Conservation (phyloP, 2,888 invertebrate genomes). For the Agriopis marginaria region DNA sequence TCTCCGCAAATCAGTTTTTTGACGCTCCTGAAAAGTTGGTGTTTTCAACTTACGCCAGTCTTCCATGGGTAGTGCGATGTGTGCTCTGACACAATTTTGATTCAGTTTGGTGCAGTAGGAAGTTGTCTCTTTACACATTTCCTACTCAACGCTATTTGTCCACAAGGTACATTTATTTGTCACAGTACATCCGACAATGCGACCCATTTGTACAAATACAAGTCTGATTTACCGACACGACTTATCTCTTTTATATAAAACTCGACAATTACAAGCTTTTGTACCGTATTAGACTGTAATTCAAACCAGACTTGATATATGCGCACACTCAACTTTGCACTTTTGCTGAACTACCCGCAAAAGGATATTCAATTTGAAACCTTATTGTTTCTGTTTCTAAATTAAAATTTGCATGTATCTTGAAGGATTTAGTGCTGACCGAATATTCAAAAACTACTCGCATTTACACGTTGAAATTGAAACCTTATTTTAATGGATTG, state of each 20-base stretch:
- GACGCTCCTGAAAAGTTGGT: too few species aligned
- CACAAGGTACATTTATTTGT: constrained; percentile 21
- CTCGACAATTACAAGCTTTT: constrained; percentile 77
- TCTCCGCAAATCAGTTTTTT: too few species aligned
- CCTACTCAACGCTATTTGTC: constrained; percentile 12
- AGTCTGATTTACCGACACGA: constrained; percentile 70
- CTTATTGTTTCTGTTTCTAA: not conserved
- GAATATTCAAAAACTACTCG: constrained; percentile 1
- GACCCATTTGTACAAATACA: constrained; percentile 67
- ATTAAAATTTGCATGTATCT: constrained; percentile 2
- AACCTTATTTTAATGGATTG: not conserved
- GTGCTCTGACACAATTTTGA: not conserved
- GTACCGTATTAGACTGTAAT: constrained; percentile 74
- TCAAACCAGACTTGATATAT: constrained; percentile 69
- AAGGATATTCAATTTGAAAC: constrained; percentile 40
- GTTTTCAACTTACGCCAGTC: too few species aligned
- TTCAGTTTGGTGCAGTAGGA: not conserved
- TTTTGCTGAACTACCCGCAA: constrained; percentile 48
- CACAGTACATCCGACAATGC: constrained; percentile 37
- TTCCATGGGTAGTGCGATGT: too few species aligned
- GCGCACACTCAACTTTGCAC: constrained; percentile 58
- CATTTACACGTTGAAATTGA: not conserved
- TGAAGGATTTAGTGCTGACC: constrained; percentile 1
- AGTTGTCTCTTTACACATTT: not conserved
- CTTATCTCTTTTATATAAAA: constrained; percentile 61